Base-by-base conservation (phyloP, 2,888 invertebrate genomes). In the Drosophila emarginata region DNA sequence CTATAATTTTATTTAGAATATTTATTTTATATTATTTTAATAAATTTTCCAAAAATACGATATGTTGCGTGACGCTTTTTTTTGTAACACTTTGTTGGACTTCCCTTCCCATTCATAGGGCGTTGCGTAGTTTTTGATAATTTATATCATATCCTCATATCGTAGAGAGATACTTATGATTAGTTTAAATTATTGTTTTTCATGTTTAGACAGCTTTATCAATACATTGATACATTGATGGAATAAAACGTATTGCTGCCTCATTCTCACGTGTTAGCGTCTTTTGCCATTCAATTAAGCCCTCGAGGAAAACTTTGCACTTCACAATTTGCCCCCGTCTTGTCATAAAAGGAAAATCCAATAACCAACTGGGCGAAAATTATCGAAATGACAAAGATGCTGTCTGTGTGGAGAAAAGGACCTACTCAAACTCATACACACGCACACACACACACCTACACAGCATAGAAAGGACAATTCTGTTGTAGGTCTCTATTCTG, bases 351-450 rank as follows among this genome's bases (percentile, higher is more conserved):
- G 11, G n/a, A 52, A 72, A 73, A 59, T 40, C 70, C 61, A 59
- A 65, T 59, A 76, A 61, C 67, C 57, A 87, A 74, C 82, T 64
- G 54, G 56, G 60, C 64, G 67, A 76, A 78, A 84, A 87, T 87
- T 76, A 87, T 85, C 86, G 72, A 72, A 80, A 74, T 74, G 81
- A 70, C 80, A 79, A 75, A 61, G 45, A 45, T 45, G 45, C 45
- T 45, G 45, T 45, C 23, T 40, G 21, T 21, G 21, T 45, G 45
- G 45, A 21, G 11, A 21, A 21, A 45, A 12, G 45, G 45, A 51
- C 39, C 54, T 15, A 15, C 59, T 26, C 40, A 50, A 4, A 63
- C 50, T 63, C 36, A 21, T 7, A 36, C 7, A 26, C 2, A 69
- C 18, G 12, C 23, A 36, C 26, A 36, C 32, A 61, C 54, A 64